A percentile compares a stretch with the other conserved stretches of the same genome.
phyloP scores from a whole-genome alignment of 2,113 vertebrate genomes.

The Austrofundulus limnaeus region DNA sequence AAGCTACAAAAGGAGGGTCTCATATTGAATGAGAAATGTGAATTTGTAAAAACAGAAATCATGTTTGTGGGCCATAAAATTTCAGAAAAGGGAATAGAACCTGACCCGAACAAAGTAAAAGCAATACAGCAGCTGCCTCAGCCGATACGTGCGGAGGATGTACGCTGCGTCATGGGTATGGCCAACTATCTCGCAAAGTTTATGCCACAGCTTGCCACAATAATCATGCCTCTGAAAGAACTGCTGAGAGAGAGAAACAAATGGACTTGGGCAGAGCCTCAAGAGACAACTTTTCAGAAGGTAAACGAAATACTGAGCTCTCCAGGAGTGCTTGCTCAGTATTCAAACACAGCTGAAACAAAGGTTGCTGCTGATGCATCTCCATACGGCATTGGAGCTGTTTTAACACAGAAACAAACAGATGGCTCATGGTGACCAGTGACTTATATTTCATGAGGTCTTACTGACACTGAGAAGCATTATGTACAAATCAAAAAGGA shows the following conservation, averaged over 20 bases:
- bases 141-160: no score
- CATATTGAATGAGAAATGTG: background rate
- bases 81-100: no score
- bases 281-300: background rate
- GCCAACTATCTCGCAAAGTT: no score
- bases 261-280: background rate
- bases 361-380: conserved; percentile 1
- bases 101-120: no score
- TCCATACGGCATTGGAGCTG: background rate
- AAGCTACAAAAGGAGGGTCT: background rate
- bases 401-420: background rate
- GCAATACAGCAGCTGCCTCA: no score
- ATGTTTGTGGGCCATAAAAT: no score
- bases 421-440: background rate
- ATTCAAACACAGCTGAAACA: background rate
- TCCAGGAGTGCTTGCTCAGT: background rate
- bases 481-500: background rate
- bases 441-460: background rate
- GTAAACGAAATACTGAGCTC: background rate
- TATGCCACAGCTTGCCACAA: no score
- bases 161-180: no score
- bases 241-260: background rate
- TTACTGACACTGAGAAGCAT: background rate
- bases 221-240: no score
- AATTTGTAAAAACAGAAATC: no score